phyloP scores from a whole-genome alignment of 1,140 invertebrate species.

The Triops cancriformis region DNA sequence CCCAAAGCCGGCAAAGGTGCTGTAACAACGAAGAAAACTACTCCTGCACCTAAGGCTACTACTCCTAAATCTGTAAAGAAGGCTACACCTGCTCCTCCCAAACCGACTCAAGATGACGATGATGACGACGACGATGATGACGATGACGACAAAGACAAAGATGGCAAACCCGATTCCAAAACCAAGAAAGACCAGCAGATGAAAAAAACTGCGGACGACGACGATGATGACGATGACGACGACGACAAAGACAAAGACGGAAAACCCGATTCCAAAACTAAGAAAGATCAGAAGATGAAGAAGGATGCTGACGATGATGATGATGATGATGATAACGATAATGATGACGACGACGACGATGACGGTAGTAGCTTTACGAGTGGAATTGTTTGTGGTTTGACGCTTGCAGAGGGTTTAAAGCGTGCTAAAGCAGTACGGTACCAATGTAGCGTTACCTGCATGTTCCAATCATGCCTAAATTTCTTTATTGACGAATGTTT shows the following conservation, averaged over 20 bases:
- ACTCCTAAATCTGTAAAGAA: conserved; percentile 16
- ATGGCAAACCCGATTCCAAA: not conserved
- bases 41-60: not conserved
- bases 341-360: conserved; percentile 22
- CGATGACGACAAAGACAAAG: conserved; percentile 24
- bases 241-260: conserved; percentile 25
- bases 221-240: conserved; percentile 24
- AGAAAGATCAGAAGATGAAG: not conserved
- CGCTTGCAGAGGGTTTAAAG: no score
- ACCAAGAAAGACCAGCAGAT: not conserved
- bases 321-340: conserved; percentile 21
- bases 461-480: no score
- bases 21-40: conserved; percentile 10
- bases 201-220: conserved; percentile 19
- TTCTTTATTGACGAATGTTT: no score
- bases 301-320: conserved; percentile 26
- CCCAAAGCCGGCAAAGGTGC: not conserved
- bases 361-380: not conserved
- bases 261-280: not conserved
- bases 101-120: conserved; percentile 19
- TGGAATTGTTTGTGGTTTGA: no score
- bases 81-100: not conserved
- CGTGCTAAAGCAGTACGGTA: no score
- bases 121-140: conserved; percentile 25
- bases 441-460: no score